Evolutionary conservation across 1,140 invertebrate species (phyloP), one percentile per base, ranked within the genome.

Genomic region (Eumaeus atala): DNA sequence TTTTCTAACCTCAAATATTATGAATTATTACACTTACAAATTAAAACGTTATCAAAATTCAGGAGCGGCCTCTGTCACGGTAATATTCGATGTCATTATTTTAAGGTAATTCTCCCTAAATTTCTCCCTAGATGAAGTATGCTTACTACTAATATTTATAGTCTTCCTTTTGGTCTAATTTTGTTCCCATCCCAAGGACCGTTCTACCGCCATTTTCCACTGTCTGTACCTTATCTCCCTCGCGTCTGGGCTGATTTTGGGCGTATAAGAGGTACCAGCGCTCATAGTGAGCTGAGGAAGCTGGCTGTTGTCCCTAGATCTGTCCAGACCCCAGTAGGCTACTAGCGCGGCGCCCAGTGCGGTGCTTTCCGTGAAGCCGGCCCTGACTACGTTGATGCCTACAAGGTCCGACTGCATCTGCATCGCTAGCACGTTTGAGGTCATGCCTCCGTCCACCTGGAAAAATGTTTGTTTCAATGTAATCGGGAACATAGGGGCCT

Each of bases 401-500:
- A 89, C 86, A 17, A 90, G 62, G 65, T 90, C 89, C 0, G 89
- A 77, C 68, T 90, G 89, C 61, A 90, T 82, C 79, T 98, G 96
- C 91, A 98, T 94, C 9, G 98, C 89, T 4, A 95, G 86, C 62
- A 91, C 90, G 73, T 98, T 98, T 0, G 90, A 90, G 0, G 96
- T 96, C 96, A 98, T 94, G 18, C 97, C 97, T 14, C 97, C 97
- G 77, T 98, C 97, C 1, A 98, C 96, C 85, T 93, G 89, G 9
- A 94, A 83, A 28, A 14, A 37, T 10, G 12, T 18, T 36, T 42
- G 42, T 40, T 12, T 49, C 16, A 40, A 40, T 42, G n/a, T n/a
- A n/a, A n/a, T n/a, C n/a, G n/a, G n/a, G n/a, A n/a, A n/a, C n/a
- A n/a, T n/a, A n/a, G n/a, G n/a, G n/a, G n/a, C n/a, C n/a, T n/a